Evolutionary conservation across 2,113 vertebrate species (phyloP).

Genomic region (Protomyctophum bolini): DNA sequence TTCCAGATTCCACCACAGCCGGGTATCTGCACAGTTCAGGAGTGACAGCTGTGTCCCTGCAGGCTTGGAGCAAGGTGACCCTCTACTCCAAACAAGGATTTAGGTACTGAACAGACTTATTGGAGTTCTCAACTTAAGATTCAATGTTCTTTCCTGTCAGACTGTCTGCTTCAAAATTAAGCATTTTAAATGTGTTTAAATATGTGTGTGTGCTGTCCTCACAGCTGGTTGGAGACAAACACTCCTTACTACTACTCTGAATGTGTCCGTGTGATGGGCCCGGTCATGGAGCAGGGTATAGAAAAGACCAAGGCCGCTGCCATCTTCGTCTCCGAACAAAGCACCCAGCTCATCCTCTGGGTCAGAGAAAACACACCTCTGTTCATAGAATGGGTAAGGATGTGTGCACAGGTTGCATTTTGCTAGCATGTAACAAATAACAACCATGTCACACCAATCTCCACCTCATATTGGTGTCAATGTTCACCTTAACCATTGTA

Average conservation of each 20-base stretch:
- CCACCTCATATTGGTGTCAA: too few species aligned
- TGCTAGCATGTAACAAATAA: neutral
- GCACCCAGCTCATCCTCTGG: constrained; percentile 74
- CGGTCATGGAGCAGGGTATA: constrained; percentile 77
- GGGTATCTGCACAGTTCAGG: constrained; percentile 80
- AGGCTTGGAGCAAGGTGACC: constrained; percentile 82
- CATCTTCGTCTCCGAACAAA: constrained; percentile 64
- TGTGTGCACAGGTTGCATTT: too few species aligned
- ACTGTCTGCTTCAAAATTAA: neutral
- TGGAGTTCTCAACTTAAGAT: too few species aligned
- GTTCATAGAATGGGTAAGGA: constrained; percentile 83
- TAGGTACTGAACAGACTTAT: constrained; percentile 75
- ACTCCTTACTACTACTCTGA: constrained; percentile 79
- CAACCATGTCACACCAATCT: neutral
- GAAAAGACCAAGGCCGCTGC: constrained; percentile 57
- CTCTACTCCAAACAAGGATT: constrained; percentile 78
- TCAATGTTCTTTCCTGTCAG: too few species aligned
- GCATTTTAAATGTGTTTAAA: neutral
- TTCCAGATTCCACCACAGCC: constrained; percentile 72
- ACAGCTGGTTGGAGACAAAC: constrained; percentile 86
- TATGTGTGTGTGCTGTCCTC: neutral
- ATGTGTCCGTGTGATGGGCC: constrained; percentile 66
- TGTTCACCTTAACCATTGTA: too few species aligned
- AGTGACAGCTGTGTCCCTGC: constrained; percentile 77
- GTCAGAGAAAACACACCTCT: constrained; percentile 71